These are phyloP conservation scores for Perognathus longimembris DNA, from an alignment of 2,113 vertebrate genomes.

Conservation along the genomic window DNA sequence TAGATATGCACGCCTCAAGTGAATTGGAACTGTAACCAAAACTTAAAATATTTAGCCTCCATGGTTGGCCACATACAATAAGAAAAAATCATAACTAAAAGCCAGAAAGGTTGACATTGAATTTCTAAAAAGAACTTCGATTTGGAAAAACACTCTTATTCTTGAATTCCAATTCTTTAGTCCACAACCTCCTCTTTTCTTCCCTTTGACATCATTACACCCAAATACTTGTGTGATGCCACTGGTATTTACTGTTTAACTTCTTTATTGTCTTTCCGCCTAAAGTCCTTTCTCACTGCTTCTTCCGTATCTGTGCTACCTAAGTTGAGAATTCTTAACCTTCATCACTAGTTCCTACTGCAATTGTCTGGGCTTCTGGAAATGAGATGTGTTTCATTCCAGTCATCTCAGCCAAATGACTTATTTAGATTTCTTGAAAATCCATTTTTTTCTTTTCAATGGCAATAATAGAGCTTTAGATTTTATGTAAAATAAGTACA, in stretches of 20 bases:
- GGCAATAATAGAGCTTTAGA: constrained; percentile 11
- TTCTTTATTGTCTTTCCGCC: background rate
- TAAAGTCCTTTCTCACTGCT: background rate
- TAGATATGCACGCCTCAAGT: background rate
- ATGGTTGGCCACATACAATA: background rate
- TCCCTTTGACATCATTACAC: fast-evolving
- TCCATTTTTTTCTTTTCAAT: background rate
- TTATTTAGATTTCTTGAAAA: constrained; percentile 43
- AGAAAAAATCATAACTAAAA: background rate
- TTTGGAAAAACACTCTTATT: constrained; percentile 2
- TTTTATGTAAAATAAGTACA: constrained; percentile 6
- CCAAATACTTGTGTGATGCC: background rate
- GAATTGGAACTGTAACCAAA: background rate
- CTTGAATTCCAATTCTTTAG: background rate
- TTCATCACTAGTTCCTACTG: background rate
- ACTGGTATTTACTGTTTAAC: background rate
- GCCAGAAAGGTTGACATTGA: background rate
- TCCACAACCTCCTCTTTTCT: fast-evolving
- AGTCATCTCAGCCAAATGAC: constrained; percentile 15
- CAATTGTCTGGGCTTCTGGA: background rate
- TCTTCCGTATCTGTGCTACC: fast-evolving
- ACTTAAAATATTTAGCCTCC: background rate
- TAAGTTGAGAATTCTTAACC: background rate
- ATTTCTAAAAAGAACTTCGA: background rate
- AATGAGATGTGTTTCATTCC: background rate